Evolutionary conservation across 2,113 vertebrate genomes (phyloP).

Genomic region (Egretta garzetta): DNA sequence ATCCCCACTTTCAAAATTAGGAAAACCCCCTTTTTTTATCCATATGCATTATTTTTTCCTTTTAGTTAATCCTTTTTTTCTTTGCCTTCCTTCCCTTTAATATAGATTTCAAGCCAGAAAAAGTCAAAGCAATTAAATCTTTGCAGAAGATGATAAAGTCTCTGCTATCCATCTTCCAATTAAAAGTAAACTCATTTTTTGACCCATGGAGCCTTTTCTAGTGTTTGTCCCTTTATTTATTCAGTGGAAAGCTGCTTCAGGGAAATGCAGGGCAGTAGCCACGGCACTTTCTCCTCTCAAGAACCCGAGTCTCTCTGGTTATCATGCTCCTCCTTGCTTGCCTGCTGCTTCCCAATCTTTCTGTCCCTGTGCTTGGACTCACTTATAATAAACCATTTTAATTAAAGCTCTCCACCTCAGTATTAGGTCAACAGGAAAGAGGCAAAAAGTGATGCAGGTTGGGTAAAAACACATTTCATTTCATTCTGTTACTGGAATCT

Average conservation of each 20-base stretch:
- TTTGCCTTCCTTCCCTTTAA: neutral
- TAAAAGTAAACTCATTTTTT: slow-evolving; percentile 19
- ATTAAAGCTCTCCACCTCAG: neutral
- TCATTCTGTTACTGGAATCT: neutral
- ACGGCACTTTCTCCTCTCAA: neutral
- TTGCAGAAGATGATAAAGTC: neutral
- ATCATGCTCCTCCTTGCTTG: neutral
- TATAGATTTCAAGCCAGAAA: neutral
- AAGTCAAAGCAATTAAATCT: neutral
- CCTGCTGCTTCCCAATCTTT: neutral
- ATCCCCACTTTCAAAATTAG: neutral
- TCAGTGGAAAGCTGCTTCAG: neutral
- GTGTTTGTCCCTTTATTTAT: neutral
- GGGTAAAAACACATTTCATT: neutral
- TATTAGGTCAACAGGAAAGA: neutral
- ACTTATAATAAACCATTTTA: slow-evolving; percentile 7
- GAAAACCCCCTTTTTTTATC: neutral
- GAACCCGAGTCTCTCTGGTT: neutral
- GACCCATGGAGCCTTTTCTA: neutral
- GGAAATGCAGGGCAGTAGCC: neutral
- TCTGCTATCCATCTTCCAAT: neutral
- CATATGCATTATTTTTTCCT: neutral
- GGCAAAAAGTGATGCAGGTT: neutral
- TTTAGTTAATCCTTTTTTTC: neutral
- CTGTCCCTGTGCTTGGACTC: neutral